These are phyloP conservation scores for Bedellia somnulentella DNA, from an alignment of 2,888 invertebrate genomes.

Conservation along the genomic window DNA sequence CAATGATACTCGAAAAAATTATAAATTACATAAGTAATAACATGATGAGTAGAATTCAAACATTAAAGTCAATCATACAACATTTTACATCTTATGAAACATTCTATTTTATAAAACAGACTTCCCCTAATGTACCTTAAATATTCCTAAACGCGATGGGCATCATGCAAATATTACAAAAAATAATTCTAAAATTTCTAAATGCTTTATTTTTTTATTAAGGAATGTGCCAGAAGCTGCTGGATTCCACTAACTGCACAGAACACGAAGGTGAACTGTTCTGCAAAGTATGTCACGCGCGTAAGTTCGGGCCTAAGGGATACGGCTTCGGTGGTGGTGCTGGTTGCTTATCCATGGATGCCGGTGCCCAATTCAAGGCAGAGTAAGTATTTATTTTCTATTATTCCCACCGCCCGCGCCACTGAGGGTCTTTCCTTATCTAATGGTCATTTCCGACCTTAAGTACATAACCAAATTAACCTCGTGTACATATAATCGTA, in stretches of 20 bases:
- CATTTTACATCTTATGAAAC: too few relatives aligned
- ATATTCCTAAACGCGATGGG: too few relatives aligned
- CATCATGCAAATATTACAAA: too few relatives aligned
- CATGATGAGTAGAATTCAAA: too few relatives aligned
- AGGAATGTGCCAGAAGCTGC: slow-evolving; percentile 96
- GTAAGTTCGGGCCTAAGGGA: slow-evolving; percentile 97
- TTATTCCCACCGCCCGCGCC: slow-evolving; percentile 56
- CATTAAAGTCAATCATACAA: too few relatives aligned
- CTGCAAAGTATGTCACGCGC: slow-evolving; percentile 97
- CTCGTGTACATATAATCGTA: slow-evolving; percentile 57
- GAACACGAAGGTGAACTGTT: slow-evolving; percentile 96
- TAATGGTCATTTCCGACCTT: slow-evolving; percentile 46
- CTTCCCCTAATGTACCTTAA: too few relatives aligned
- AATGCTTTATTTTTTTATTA: too few relatives aligned
- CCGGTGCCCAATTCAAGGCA: slow-evolving; percentile 84
- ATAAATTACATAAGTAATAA: too few relatives aligned
- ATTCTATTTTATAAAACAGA: too few relatives aligned
- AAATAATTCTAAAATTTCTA: too few relatives aligned
- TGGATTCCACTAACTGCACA: slow-evolving; percentile 97
- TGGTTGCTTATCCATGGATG: slow-evolving; percentile 95
- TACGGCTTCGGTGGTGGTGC: slow-evolving; percentile 99
- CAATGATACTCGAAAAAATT: too few relatives aligned
- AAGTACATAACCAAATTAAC: slow-evolving; percentile 59
- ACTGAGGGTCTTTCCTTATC: slow-evolving; percentile 63
- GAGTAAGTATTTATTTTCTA: slow-evolving; percentile 68